phyloP scores from a whole-genome alignment of 2,888 invertebrate species.

The Sceliomorpha sp. region DNA sequence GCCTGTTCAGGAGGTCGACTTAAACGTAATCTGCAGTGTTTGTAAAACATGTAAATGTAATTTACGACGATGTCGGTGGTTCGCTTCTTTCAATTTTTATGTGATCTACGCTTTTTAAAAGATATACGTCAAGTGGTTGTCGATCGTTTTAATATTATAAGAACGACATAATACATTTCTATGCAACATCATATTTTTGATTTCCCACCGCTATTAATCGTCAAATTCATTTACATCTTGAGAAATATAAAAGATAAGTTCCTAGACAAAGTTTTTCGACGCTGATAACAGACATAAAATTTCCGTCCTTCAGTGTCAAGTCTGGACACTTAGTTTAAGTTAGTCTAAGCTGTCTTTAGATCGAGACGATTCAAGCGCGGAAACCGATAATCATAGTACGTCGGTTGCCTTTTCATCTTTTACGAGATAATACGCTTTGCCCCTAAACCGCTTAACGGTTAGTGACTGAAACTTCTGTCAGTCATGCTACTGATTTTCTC shows the following conservation, averaged over 20 bases:
- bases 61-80: conserved; percentile 34
- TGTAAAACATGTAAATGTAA: conserved; percentile 34
- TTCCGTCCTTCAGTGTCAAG: not conserved
- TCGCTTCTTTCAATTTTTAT: too few species aligned
- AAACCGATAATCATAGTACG: conserved; percentile 6
- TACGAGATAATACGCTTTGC: conserved; percentile 5
- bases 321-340: not conserved
- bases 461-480: not conserved
- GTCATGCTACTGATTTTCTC: conserved; percentile 2
- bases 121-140: conserved; percentile 7
- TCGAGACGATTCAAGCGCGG: not conserved
- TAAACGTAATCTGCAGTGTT: conserved; percentile 28
- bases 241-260: not conserved
- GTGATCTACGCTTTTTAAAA: conserved; percentile 22
- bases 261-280: not conserved
- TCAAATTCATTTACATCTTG: too few species aligned
- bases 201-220: too few species aligned
- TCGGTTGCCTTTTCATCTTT: conserved; percentile 1
- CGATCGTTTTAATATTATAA: conserved; percentile 10
- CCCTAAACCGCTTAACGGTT: conserved; percentile 6
- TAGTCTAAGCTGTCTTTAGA: conserved; percentile 2
- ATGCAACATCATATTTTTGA: too few species aligned
- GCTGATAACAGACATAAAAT: not conserved
- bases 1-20: conserved; percentile 32
- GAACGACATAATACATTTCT: too few species aligned